These are phyloP conservation scores for Onthophagus taurus DNA, from an alignment of 1,140 invertebrate genomes.

Conservation along the genomic window DNA sequence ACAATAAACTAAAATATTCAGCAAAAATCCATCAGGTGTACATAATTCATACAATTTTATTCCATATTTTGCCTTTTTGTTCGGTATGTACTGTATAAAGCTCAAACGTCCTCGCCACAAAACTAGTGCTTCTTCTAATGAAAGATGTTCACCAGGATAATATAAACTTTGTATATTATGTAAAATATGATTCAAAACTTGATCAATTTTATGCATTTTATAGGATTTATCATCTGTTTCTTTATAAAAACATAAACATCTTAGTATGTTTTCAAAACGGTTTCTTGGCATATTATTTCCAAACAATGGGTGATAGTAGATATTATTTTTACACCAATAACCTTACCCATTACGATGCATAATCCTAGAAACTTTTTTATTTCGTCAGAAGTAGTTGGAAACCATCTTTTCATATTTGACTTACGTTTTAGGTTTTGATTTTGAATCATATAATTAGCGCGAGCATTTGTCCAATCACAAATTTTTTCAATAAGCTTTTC, in stretches of 20 bases:
- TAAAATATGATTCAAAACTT: conserved; percentile 5
- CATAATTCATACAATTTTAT: conserved; percentile 15
- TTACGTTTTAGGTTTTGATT: not conserved
- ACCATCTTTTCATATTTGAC: conserved; percentile 3
- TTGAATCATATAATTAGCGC: not conserved
- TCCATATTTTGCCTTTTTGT: conserved; percentile 10
- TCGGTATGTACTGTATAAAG: conserved; percentile 11
- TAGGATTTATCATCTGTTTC: conserved; percentile 10
- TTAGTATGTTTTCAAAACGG: conserved; percentile 7
- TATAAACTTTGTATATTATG: conserved; percentile 15
- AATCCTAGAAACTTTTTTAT: conserved; percentile 11
- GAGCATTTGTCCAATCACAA: not conserved
- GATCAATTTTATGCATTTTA: no score
- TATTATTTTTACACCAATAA: conserved; percentile 13
- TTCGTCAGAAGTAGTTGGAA: conserved; percentile 6
- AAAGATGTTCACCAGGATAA: conserved; percentile 15
- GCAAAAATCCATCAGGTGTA: conserved; percentile 11
- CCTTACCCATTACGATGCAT: conserved; percentile 10
- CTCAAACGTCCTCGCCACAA: conserved; percentile 14
- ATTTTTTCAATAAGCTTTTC: not conserved
- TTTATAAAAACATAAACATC: conserved; percentile 12
- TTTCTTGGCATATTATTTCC: conserved; percentile 12
- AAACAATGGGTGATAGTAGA: conserved; percentile 9
- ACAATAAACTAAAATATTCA: conserved; percentile 10
- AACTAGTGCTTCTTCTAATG: conserved; percentile 30